Evolutionary conservation across 2,797 vertebrate species (phyloP), one percentile per base, ranked within the genome.

Genomic region (Orientallactaga sibirica): DNA sequence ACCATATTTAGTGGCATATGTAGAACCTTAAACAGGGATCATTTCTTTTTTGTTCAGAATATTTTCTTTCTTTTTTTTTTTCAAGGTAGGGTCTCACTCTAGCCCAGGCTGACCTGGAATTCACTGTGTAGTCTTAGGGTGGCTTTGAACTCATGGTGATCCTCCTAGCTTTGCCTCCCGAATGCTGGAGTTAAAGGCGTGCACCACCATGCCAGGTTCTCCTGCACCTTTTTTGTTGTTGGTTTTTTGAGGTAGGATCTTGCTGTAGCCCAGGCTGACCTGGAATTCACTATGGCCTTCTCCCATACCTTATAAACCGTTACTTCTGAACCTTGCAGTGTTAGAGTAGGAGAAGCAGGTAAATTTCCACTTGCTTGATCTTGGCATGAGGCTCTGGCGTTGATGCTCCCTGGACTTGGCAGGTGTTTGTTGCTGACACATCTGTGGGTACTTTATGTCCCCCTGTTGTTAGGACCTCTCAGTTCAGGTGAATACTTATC

Each of bases 291-390:
- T 7, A 24, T 33, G 29, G 43, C 3, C 52, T 9, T n/a, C 27
- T 14, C 18, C 70, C 24, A 43, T 58, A 55, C 11, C 24, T 68
- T 84, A 71, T 33, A 11, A 43, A 83, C 19, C 27, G 25, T 71
- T 25, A 61, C 48, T 75, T 82, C 84, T 67, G 14, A 73, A 82
- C 68, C 67, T 79, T 27, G 16, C 16, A 10, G 48, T 37, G 9
- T 43, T 76, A 64, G 37, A 70, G 29, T 66, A 18, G 62, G 71
- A 86, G 55, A 68, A 68, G n/a, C 55, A 95, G 48, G 71, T 37
- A 91, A 25, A 25, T 77, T 90, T 87, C 79, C 76, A 79, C 71
- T 94, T 82, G 61, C 86, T 48, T 52, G 33, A 20, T 71, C 52
- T 67, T 91, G 92, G 41, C 15, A 0, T 62, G 61, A 18, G 84